phyloP scores from a whole-genome alignment of 2,113 vertebrate genomes.

The Tichodroma muraria region DNA sequence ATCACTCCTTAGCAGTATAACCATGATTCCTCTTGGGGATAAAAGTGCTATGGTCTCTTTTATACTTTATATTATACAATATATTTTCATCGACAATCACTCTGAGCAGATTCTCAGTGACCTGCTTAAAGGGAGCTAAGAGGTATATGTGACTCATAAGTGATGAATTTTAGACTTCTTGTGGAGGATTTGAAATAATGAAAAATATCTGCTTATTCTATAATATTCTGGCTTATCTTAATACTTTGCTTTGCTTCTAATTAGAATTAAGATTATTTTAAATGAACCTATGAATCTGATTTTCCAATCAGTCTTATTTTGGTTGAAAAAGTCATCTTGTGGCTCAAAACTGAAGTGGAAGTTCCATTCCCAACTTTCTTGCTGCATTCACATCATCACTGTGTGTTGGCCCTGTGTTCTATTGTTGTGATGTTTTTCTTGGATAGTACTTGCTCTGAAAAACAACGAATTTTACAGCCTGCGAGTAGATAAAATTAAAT shows the following conservation, averaged over 20 bases:
- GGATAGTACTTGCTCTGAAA: not conserved
- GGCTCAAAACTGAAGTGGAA: not conserved
- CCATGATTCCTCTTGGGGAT: not conserved
- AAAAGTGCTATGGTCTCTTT: not conserved
- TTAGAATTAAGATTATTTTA: not conserved
- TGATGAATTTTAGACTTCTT: constrained; percentile 3
- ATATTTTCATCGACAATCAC: not conserved
- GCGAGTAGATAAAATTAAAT: not conserved
- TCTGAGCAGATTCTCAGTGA: constrained; percentile 2
- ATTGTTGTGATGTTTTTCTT: not conserved
- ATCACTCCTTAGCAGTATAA: not conserved
- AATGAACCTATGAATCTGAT: not conserved
- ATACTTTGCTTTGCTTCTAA: constrained; percentile 24
- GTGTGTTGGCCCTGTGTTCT: not conserved
- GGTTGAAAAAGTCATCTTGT: not conserved
- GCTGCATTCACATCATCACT: not conserved
- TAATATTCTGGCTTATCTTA: constrained; percentile 8
- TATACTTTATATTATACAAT: not conserved
- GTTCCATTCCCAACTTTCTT: not conserved
- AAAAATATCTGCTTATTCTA: constrained; percentile 21
- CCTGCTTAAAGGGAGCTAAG: constrained; percentile 4
- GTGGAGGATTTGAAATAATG: constrained; percentile 36
- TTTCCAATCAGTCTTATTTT: not conserved
- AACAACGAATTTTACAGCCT: not conserved
- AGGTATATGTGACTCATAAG: constrained; percentile 9